phyloP scores from a whole-genome alignment of 2,113 vertebrate species.

The Smithornis capensis region DNA sequence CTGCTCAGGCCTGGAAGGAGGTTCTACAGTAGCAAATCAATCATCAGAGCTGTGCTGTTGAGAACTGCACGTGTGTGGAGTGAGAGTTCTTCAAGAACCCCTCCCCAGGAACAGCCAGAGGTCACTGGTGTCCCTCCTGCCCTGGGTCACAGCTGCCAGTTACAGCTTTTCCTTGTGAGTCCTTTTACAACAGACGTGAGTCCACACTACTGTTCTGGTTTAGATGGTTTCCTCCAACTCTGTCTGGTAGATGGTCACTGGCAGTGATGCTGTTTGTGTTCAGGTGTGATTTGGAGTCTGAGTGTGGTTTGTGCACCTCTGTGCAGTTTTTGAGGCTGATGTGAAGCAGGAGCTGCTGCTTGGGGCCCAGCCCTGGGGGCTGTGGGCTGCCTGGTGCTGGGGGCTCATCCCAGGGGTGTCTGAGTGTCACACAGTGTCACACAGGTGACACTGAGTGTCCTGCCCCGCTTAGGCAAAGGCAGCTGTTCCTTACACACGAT shows the following conservation, averaged over 20 bases:
- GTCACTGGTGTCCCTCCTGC: background rate
- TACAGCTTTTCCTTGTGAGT: background rate
- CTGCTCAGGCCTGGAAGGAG: background rate
- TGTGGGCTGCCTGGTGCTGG: background rate
- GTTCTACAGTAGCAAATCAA: background rate
- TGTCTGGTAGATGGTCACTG: background rate
- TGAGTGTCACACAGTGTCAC: no score
- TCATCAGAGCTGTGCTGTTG: background rate
- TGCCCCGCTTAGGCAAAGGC: slow-evolving; percentile 2
- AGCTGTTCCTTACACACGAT: slow-evolving; percentile 26
- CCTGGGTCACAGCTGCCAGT: accelerated
- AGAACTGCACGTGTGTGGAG: accelerated
- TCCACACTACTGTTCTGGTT: background rate
- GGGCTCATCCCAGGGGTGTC: background rate
- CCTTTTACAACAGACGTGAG: background rate
- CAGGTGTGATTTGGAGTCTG: background rate
- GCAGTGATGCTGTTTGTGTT: background rate
- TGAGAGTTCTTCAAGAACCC: background rate
- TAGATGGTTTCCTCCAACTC: background rate
- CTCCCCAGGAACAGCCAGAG: background rate
- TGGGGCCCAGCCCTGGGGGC: background rate
- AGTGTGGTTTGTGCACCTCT: background rate
- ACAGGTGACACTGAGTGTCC: slow-evolving; percentile 49
- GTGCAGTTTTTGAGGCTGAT: background rate
- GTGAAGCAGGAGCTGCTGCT: background rate